Conservation (phyloP, 2,888 invertebrate genomes). For the Suillia variegata region DNA sequence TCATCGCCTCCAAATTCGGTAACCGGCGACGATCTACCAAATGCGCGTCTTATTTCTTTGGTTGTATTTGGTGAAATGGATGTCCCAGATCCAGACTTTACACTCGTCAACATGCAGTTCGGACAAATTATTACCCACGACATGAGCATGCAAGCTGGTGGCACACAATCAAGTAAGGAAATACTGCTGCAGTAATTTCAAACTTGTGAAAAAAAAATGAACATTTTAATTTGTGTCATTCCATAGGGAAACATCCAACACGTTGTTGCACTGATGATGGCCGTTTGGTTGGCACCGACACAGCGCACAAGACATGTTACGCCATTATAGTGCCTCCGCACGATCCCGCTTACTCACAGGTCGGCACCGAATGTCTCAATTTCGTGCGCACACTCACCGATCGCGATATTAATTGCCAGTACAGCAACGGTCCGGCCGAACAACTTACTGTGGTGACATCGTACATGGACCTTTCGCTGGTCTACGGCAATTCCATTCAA, state of each 20-base stretch:
- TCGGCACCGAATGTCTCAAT: conserved; percentile 69
- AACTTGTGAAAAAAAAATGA: neutral
- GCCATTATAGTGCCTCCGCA: conserved; percentile 67
- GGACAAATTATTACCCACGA: conserved; percentile 69
- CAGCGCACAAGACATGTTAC: conserved; percentile 61
- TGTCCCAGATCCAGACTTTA: conserved; percentile 74
- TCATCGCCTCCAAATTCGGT: conserved; percentile 68
- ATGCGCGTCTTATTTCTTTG: conserved; percentile 73
- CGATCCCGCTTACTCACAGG: conserved; percentile 65
- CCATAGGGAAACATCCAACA: conserved; percentile 64
- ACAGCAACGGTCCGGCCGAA: conserved; percentile 66
- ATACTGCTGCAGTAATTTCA: neutral
- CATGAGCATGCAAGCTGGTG: conserved; percentile 63
- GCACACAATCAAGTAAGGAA: conserved; percentile 74
- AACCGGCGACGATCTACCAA: conserved; percentile 72
- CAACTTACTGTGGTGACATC: conserved; percentile 65
- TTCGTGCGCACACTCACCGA: conserved; percentile 73
- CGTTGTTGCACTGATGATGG: conserved; percentile 70
- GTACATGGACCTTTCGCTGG: conserved; percentile 75
- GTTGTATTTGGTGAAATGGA: conserved; percentile 73
- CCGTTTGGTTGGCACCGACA: conserved; percentile 61
- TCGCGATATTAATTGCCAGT: conserved; percentile 68
- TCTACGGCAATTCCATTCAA: conserved; percentile 76
- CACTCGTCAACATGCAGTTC: conserved; percentile 72
- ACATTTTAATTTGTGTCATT: too few relatives aligned